Percentiles rank a stretch among this genome's conserved stretches.
These are phyloP conservation scores for Orgyia antiqua DNA, from an alignment of 2,888 invertebrate genomes.

Conservation along the genomic window DNA sequence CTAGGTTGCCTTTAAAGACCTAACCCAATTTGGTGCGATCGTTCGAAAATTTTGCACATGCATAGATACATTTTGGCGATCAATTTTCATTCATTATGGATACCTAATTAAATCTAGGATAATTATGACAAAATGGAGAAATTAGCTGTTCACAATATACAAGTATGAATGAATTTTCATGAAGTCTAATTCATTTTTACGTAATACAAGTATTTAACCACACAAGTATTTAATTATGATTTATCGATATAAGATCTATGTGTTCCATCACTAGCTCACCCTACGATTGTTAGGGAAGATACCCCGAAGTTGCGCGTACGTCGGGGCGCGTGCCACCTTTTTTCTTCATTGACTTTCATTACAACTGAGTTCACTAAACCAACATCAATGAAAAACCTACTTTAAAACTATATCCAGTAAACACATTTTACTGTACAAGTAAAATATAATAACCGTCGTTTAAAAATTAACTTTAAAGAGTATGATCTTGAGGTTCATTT, in stretches of 20 bases:
- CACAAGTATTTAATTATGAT: no score
- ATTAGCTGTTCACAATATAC: no score
- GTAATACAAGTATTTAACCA: no score
- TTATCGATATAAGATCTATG: slow-evolving; percentile 11
- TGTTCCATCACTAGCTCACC: slow-evolving; percentile 44
- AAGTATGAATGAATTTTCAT: no score
- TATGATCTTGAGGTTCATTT: rapidly evolving
- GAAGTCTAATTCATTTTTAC: no score
- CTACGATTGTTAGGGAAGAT: slow-evolving; percentile 69
- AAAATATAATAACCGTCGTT: slow-evolving; percentile 6
- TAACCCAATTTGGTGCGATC: no score
- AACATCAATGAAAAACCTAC: slow-evolving; percentile 16
- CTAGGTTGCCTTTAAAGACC: no score
- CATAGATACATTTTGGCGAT: no score
- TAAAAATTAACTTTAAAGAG: slow-evolving; percentile 10
- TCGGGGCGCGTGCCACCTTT: slow-evolving; percentile 74
- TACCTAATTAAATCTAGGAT: no score
- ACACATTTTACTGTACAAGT: slow-evolving; percentile 13
- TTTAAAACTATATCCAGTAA: background rate
- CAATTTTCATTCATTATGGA: no score
- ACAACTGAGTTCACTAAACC: slow-evolving; percentile 30
- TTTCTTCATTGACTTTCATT: slow-evolving; percentile 64
- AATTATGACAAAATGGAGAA: no score
- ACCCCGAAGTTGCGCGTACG: slow-evolving; percentile 54
- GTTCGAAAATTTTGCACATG: no score